A percentile compares a stretch with the other conserved stretches of the same genome.
Conservation (phyloP, 1,140 invertebrate species). For the Hypothenemus hampei region DNA sequence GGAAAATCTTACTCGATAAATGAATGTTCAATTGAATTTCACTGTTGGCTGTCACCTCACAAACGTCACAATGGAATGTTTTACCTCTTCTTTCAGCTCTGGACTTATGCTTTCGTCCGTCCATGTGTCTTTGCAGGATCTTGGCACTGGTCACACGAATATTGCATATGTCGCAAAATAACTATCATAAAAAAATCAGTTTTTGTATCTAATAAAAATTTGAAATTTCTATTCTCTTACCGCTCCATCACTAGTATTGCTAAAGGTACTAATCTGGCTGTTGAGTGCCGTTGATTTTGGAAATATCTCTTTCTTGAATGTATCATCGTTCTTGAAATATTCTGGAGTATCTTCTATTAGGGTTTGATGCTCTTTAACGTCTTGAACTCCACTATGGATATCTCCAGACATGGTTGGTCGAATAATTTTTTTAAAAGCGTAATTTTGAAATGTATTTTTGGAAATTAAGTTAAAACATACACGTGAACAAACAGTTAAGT, state of each 20-base stretch:
- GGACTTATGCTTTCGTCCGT: slow-evolving; percentile 40
- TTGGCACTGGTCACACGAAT: slow-evolving; percentile 41
- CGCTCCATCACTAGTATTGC: slow-evolving; percentile 4
- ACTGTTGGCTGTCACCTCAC: slow-evolving; percentile 41
- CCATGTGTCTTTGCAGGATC: slow-evolving; percentile 41
- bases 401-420: slow-evolving; percentile 29
- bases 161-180: slow-evolving; percentile 40
- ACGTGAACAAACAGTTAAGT: too few species aligned
- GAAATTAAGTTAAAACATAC: too few species aligned
- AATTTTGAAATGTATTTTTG: too few species aligned
- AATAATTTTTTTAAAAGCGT: too few species aligned
- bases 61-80: slow-evolving; percentile 41
- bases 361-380: slow-evolving; percentile 22
- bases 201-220: not conserved
- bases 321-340: not conserved
- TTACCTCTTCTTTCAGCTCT: slow-evolving; percentile 41
- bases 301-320: slow-evolving; percentile 1
- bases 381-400: slow-evolving; percentile 29
- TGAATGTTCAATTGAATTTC: slow-evolving; percentile 43
- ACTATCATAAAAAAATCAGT: slow-evolving; percentile 2
- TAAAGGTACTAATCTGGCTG: slow-evolving; percentile 8
- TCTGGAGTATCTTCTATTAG: slow-evolving; percentile 1
- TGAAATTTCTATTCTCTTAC: not conserved
- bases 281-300: not conserved
- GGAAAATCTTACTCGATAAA: slow-evolving; percentile 39